Conservation (phyloP, 2,113 vertebrate genomes). For the Tauraco erythrolophus region DNA sequence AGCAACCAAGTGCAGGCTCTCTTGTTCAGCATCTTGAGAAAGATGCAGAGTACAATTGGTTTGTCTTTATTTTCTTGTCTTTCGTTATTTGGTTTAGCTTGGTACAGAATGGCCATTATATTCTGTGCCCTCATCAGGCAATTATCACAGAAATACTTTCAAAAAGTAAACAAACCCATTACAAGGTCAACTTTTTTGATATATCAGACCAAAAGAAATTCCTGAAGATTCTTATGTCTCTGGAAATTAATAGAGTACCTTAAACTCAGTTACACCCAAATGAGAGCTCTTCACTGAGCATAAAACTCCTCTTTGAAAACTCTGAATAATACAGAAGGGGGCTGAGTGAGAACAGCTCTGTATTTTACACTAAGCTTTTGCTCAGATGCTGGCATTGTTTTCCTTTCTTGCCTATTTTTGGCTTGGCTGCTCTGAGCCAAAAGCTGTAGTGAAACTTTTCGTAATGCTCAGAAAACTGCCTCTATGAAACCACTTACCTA, state of each 20-base stretch:
- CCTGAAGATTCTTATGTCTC: neutral
- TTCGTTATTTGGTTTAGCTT: neutral
- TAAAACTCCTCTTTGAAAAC: neutral
- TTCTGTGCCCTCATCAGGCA: neutral
- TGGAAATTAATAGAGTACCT: neutral
- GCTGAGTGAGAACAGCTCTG: neutral
- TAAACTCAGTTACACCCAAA: neutral
- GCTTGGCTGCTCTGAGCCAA: neutral
- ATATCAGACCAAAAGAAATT: neutral
- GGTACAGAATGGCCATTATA: neutral
- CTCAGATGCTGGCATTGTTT: neutral
- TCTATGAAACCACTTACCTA: neutral
- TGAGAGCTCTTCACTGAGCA: neutral
- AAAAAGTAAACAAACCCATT: neutral
- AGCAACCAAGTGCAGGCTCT: neutral
- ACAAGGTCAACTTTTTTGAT: neutral
- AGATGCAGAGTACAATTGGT: neutral
- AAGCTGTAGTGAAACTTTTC: neutral
- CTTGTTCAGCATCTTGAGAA: neutral
- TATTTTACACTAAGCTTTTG: neutral
- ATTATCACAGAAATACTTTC: neutral
- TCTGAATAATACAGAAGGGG: neutral
- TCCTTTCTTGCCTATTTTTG: neutral
- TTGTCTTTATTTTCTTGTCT: neutral
- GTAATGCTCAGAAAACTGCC: neutral